These are phyloP conservation scores for Euphydryas editha DNA, from an alignment of 2,888 invertebrate species.

Conservation along the genomic window DNA sequence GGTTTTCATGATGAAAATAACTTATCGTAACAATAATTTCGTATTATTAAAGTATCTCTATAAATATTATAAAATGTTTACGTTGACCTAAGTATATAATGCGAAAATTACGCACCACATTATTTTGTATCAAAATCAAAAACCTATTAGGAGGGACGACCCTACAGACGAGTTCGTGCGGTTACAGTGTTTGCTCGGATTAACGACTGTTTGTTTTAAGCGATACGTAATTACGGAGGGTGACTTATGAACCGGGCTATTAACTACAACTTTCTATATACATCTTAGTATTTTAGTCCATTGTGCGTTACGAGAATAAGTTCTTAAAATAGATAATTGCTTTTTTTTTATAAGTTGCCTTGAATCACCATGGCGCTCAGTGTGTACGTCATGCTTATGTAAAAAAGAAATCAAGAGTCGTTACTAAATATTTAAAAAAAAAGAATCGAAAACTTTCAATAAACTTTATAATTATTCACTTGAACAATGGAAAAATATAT, in stretches of 20 bases:
- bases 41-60: background rate
- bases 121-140: slow-evolving; percentile 38
- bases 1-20: background rate
- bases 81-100: background rate
- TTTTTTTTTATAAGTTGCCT: too few relatives aligned
- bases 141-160: slow-evolving; percentile 35
- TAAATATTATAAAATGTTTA: background rate
- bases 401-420: too few relatives aligned
- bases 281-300: slow-evolving; percentile 24
- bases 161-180: slow-evolving; percentile 37
- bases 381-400: too few relatives aligned
- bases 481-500: too few relatives aligned
- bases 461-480: too few relatives aligned
- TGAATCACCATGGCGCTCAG: too few relatives aligned
- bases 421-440: too few relatives aligned
- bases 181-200: slow-evolving; percentile 44
- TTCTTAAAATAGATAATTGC: background rate
- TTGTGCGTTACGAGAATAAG: slow-evolving; percentile 14
- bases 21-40: background rate
- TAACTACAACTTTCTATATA: slow-evolving; percentile 35
- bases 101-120: slow-evolving; percentile 9
- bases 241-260: slow-evolving; percentile 43
- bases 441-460: too few relatives aligned
- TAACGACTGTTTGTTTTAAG: slow-evolving; percentile 47
- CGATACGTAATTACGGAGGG: slow-evolving; percentile 43